Percentiles rank a stretch among this genome's conserved stretches.
phyloP scores from a whole-genome alignment of 2,888 invertebrate species.

The Hirtodrosophila alboralis region DNA sequence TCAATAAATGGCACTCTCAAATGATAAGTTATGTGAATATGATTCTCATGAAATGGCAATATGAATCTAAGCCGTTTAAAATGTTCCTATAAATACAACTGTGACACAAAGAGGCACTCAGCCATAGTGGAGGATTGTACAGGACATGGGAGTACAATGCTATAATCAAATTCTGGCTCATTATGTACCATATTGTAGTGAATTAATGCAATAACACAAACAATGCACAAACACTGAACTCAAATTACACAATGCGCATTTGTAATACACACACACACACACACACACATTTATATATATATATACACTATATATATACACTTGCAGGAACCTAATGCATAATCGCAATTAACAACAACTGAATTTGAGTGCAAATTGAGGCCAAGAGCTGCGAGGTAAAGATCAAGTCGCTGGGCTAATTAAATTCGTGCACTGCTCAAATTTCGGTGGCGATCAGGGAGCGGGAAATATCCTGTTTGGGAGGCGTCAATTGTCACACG shows the following conservation, averaged over 20 bases:
- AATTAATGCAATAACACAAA: slow-evolving; percentile 78
- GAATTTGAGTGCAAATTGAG: slow-evolving; percentile 46
- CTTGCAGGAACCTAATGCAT: slow-evolving; percentile 35
- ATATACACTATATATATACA: slow-evolving; percentile 8
- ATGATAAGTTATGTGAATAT: slow-evolving; percentile 12
- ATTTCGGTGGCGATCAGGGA: slow-evolving; percentile 57
- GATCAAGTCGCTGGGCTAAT: slow-evolving; percentile 71
- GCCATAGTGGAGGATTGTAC: slow-evolving; percentile 24
- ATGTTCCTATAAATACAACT: slow-evolving; percentile 42
- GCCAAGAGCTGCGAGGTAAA: slow-evolving; percentile 35
- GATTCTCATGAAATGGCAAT: slow-evolving; percentile 35
- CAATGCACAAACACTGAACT: slow-evolving; percentile 68
- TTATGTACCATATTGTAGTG: slow-evolving; percentile 77
- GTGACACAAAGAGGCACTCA: slow-evolving; percentile 62
- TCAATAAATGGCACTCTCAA: not conserved
- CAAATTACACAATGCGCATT: slow-evolving; percentile 61
- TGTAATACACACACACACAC: slow-evolving; percentile 13
- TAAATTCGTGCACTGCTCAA: slow-evolving; percentile 54
- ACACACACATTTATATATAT: slow-evolving; percentile 19
- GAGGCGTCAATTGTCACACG: slow-evolving; percentile 78
- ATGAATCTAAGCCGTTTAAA: slow-evolving; percentile 62
- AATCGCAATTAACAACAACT: slow-evolving; percentile 50
- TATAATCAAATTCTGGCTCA: slow-evolving; percentile 78
- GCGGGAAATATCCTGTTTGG: slow-evolving; percentile 67
- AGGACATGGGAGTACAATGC: slow-evolving; percentile 37